phyloP scores from a whole-genome alignment of 2,888 invertebrate genomes.

The Quadriops clusia region DNA sequence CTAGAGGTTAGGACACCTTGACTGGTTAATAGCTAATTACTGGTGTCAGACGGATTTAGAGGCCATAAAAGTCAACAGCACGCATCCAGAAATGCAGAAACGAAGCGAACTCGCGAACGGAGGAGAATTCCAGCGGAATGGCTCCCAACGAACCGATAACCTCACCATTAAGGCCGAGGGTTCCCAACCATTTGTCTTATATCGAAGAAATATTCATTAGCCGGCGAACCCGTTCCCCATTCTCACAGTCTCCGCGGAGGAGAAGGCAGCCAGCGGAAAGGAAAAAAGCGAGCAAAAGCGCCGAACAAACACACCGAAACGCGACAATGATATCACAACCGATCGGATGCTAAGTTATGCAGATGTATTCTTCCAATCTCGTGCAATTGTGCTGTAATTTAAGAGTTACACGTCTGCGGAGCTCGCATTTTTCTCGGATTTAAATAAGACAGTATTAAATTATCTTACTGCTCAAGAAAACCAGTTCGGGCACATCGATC shows the following conservation, averaged over 20 bases:
- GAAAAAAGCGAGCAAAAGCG: constrained; percentile 11
- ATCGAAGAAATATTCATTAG: constrained; percentile 29
- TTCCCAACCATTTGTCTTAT: constrained; percentile 26
- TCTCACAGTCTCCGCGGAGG: constrained; percentile 8
- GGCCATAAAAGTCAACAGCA: too few species aligned
- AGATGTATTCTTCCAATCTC: constrained; percentile 37
- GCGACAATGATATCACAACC: constrained; percentile 33
- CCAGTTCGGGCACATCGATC: constrained; percentile 31
- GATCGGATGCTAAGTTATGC: constrained; percentile 32
- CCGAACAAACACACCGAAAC: constrained; percentile 10
- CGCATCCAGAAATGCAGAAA: too few species aligned
- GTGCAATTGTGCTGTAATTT: constrained; percentile 38
- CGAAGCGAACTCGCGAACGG: too few species aligned
- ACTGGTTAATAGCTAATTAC: too few species aligned
- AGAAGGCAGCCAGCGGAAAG: constrained; percentile 4
- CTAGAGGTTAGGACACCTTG: too few species aligned
- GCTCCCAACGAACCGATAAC: constrained; percentile 17
- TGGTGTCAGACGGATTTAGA: too few species aligned
- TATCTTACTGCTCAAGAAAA: constrained; percentile 29
- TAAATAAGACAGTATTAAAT: constrained; percentile 34
- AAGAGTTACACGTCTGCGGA: constrained; percentile 32
- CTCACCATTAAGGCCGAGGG: constrained; percentile 20
- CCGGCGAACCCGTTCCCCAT: constrained; percentile 19
- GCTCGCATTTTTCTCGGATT: constrained; percentile 32
- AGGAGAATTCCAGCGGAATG: constrained; percentile 10